Base-by-base conservation (phyloP, 1,140 invertebrate species). In the Sminthurinus signatus region DNA sequence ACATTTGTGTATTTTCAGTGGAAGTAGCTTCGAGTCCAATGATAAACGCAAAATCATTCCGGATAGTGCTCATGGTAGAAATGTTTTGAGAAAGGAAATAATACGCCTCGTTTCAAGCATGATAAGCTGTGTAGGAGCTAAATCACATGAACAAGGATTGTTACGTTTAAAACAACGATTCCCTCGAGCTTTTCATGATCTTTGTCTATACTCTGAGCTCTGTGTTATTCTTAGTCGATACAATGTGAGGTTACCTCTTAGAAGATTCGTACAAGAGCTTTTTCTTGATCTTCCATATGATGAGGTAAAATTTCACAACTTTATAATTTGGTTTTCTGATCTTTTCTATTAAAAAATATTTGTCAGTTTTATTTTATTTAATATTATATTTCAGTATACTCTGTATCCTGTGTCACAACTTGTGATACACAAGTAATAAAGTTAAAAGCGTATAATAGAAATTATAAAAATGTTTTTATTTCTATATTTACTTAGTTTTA, bases 171-270 rank as follows among this genome's bases (percentile, higher is more conserved):
- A 95, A 73, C 93, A 97, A 76, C 84, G 86, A 54, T 86, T 89
- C 78, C 86, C 92, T 0, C 81, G 86, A 68, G 78, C 85, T 61
- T 93, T 93, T 75, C 83, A 91, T 76, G 91, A 95, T 73, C 78
- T 90, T 62, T 97, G 94, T 77, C 82, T 97, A 4, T 98, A 95
- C 77, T 94, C 91, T 1, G 94, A 97, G 76, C 86, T 96, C 5
- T 88, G 88, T 74, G 83, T 84, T 62, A 79, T 91, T 52, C 77
- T 97, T 36, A 84, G 86, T 0, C 82, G 82, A 32, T 88, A 86
- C 74, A 86, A 86, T 25, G 95, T 93, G 74, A 83, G 92, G 67
- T 80, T 96, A 65, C 82, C 82, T 58, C 85, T 91, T 2, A 80
- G 94, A 23, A 82, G 92, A 67, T 93, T 97, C 76, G 78, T 97